Evolutionary conservation across 2,113 vertebrate species (phyloP), one percentile per base, ranked within the genome.

Genomic region (Gallinago undulata): DNA sequence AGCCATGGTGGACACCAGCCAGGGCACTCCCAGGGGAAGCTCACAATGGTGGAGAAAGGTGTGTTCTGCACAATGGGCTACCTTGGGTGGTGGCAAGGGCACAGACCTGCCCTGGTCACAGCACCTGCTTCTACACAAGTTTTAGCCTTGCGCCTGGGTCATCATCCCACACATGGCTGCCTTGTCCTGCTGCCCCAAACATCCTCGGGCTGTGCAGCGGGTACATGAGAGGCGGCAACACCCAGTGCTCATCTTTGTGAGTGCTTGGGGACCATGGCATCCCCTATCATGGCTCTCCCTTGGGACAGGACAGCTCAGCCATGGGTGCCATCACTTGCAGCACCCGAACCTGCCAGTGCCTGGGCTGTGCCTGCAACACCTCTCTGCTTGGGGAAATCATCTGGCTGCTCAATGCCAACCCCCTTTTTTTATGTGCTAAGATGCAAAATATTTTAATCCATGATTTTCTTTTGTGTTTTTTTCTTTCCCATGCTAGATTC

Each of bases 401-500:
- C 90, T 47, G 89, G 39, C 90, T 96, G 89, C 96, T 95, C 2
- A 1, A 47, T 94, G 97, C 97, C 98, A 97, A 73, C 96, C 67
- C 35, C 63, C 10, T 89, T 97, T 92, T 96, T 59, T 95, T 93
- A 95, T 98, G 96, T 97, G 97, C 96, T 97, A 97, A 98, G 97
- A 95, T 96, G 96, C 97, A 96, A 98, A 98, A 94, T 98, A 98
- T 98, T 97, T 98, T 97, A 97, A 98, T 98, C 97, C 97, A 97
- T 77, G 30, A 94, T 96, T 97, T 97, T 97, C 96, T 92, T 97
- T 83, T 2, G 45, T 84, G 22, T 97, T 98, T 96, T 98, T 98
- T 96, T 96, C 97, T 98, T 98, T 98, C 98, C 98, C 98, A 98
- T 97, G 98, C 98, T 98, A 94, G 96, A 98, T 98, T 98, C 98